phyloP scores from a whole-genome alignment of 2,797 vertebrate genomes.

The Acanthurus leucopareius region DNA sequence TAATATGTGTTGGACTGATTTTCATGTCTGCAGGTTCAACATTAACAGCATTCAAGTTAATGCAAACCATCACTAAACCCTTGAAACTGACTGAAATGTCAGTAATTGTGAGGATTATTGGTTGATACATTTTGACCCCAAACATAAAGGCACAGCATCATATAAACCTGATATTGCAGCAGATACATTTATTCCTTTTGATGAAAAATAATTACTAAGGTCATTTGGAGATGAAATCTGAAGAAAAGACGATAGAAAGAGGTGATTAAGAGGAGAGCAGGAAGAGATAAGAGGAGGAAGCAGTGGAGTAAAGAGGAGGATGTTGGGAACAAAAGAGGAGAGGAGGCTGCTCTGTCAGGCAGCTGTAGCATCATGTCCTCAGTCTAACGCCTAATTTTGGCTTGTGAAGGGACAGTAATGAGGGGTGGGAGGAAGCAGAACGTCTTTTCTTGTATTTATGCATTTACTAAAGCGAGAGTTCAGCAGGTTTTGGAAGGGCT shows the following conservation, averaged over 20 bases:
- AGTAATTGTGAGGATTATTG: no score
- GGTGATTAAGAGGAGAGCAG: slow-evolving; percentile 8
- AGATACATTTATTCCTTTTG: neutral
- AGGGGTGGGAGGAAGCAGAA: slow-evolving; percentile 23
- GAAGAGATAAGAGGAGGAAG: slow-evolving; percentile 49
- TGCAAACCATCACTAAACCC: no score
- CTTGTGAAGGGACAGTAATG: slow-evolving; percentile 42
- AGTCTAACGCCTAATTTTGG: slow-evolving; percentile 52
- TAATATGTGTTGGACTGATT: no score
- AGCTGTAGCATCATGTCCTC: slow-evolving; percentile 54
- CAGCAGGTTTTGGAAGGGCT: slow-evolving; percentile 3
- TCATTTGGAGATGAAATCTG: neutral
- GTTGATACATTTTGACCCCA: neutral
- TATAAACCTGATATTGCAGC: neutral
- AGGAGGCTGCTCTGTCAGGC: slow-evolving; percentile 32
- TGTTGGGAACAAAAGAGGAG: slow-evolving; percentile 40
- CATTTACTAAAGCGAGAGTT: slow-evolving; percentile 7
- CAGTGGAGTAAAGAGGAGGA: slow-evolving; percentile 41
- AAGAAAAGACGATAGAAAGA: neutral
- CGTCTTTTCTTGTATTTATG: neutral
- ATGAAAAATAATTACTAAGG: neutral
- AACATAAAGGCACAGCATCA: neutral
- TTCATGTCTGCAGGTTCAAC: no score
- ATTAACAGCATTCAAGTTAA: no score
- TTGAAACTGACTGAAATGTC: no score